These are phyloP conservation scores for Eristalis tenax DNA, from an alignment of 2,888 invertebrate species.

Conservation along the genomic window DNA sequence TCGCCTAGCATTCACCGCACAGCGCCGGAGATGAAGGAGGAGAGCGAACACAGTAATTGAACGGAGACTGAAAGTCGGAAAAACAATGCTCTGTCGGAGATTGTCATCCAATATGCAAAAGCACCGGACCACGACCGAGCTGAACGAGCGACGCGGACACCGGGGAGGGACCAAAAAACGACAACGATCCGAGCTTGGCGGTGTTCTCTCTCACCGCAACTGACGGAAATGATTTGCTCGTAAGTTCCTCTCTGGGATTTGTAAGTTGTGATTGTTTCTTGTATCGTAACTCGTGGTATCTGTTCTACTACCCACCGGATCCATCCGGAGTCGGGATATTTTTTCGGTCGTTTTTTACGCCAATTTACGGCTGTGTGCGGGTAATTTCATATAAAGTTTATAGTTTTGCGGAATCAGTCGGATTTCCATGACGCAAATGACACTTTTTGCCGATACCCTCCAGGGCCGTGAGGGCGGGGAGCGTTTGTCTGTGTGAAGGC, in stretches of 20 bases:
- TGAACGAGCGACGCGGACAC: not conserved
- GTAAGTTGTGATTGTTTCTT: conserved; percentile 69
- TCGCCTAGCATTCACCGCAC: not conserved
- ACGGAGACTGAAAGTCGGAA: conserved; percentile 63
- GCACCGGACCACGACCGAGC: not conserved
- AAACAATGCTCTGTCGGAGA: conserved; percentile 60
- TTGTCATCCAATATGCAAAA: conserved; percentile 66
- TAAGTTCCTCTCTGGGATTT: conserved; percentile 58
- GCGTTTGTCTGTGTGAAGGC: not conserved
- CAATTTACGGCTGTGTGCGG: conserved; percentile 69
- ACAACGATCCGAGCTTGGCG: not conserved
- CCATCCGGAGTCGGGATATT: not conserved
- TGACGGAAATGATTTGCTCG: conserved; percentile 67
- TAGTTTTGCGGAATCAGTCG: conserved; percentile 70
- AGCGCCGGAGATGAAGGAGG: conserved; percentile 4
- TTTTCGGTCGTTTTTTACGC: conserved; percentile 4
- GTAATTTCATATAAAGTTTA: conserved; percentile 71
- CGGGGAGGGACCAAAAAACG: not conserved
- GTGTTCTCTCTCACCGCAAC: conserved; percentile 33
- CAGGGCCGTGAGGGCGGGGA: not conserved
- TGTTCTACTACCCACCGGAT: not conserved
- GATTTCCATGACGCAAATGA: conserved; percentile 53
- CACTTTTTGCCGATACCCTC: conserved; percentile 20
- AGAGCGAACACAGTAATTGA: conserved; percentile 61
- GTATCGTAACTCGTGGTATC: conserved; percentile 55